These are phyloP conservation scores for Dryobota labecula DNA, from an alignment of 2,888 invertebrate species.

Conservation along the genomic window DNA sequence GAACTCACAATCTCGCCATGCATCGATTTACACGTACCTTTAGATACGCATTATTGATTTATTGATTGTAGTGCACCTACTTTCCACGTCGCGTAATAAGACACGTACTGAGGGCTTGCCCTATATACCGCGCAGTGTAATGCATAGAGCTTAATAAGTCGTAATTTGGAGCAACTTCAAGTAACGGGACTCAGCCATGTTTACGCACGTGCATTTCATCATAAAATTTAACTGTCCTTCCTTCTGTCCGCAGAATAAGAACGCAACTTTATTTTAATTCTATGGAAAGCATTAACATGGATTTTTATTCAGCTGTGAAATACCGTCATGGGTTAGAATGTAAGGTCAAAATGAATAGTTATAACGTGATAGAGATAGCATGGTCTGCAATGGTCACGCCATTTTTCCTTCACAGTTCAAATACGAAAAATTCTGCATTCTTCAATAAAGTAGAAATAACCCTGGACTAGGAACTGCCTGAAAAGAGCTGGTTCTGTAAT, in stretches of 20 bases:
- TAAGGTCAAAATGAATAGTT: slow-evolving; percentile 20
- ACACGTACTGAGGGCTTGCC: slow-evolving; percentile 58
- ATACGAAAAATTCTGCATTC: background rate
- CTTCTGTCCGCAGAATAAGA: slow-evolving; percentile 32
- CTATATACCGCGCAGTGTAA: slow-evolving; percentile 56
- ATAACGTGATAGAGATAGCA: slow-evolving; percentile 35
- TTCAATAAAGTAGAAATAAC: background rate
- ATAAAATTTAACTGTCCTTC: slow-evolving; percentile 55
- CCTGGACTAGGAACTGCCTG: background rate
- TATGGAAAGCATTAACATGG: slow-evolving; percentile 51
- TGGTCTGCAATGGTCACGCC: no score
- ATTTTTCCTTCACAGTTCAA: slow-evolving; percentile 1
- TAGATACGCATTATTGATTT: slow-evolving; percentile 20
- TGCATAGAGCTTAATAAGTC: slow-evolving; percentile 67
- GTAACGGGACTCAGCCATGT: slow-evolving; percentile 67
- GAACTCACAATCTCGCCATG: slow-evolving; percentile 8
- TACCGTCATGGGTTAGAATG: slow-evolving; percentile 21
- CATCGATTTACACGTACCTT: slow-evolving; percentile 14
- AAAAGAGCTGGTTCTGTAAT: background rate
- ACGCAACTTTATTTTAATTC: slow-evolving; percentile 35
- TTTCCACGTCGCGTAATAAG: slow-evolving; percentile 41
- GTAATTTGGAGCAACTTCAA: slow-evolving; percentile 66
- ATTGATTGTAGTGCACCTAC: slow-evolving; percentile 42
- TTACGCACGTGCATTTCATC: slow-evolving; percentile 60
- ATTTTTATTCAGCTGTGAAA: slow-evolving; percentile 35